Evolutionary conservation across 2,888 invertebrate species (phyloP).

Genomic region (Eristalinus sepulchralis): DNA sequence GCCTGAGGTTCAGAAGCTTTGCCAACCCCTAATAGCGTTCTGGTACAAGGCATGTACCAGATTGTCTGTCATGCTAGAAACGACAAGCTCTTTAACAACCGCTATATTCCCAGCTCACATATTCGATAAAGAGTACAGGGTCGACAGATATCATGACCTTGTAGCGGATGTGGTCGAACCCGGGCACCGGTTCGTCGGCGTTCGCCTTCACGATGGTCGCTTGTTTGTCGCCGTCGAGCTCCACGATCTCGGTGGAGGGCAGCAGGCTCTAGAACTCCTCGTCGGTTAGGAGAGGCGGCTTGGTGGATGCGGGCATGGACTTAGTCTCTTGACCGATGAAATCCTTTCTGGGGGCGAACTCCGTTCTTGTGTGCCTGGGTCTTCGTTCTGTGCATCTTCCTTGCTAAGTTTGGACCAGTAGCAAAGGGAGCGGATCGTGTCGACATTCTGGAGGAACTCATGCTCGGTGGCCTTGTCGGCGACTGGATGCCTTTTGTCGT

Average conservation of each 20-base stretch:
- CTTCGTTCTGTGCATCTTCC: conserved; percentile 74
- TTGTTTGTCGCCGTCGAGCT: conserved; percentile 84
- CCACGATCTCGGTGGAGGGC: conserved; percentile 85
- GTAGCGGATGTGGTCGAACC: conserved; percentile 91
- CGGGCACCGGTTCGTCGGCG: conserved; percentile 83
- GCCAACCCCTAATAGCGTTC: too few species aligned
- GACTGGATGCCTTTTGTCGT: conserved; percentile 73
- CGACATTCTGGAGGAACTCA: conserved; percentile 87
- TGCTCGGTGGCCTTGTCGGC: conserved; percentile 80
- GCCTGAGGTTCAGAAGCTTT: too few species aligned
- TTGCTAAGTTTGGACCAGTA: conserved; percentile 87
- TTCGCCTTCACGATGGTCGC: conserved; percentile 85
- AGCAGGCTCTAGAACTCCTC: conserved; percentile 80
- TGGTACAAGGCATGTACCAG: too few species aligned
- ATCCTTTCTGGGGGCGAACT: conserved; percentile 11
- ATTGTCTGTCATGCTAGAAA: too few species aligned
- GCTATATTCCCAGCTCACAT: too few species aligned
- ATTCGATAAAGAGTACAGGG: too few species aligned
- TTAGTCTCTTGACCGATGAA: conserved; percentile 61
- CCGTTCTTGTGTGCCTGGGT: conserved; percentile 10
- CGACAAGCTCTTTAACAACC: too few species aligned
- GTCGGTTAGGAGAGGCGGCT: neutral
- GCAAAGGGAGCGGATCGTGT: conserved; percentile 85
- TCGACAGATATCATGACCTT: conserved; percentile 91
- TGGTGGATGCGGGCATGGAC: conserved; percentile 24